Conservation (phyloP, 1,140 invertebrate species). For the Neodiprion fabricii region DNA sequence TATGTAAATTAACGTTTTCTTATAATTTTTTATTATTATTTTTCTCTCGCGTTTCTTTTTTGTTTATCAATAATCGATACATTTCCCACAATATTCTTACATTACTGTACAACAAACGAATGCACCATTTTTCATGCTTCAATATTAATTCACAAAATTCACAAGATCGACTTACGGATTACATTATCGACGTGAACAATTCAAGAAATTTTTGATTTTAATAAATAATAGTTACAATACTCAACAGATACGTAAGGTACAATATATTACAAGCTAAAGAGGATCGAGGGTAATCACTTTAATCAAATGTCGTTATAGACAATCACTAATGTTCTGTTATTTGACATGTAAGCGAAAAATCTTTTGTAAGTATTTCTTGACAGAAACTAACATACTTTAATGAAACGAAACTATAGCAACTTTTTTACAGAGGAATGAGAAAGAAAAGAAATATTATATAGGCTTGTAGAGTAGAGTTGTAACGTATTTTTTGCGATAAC, state of each 20-base stretch:
- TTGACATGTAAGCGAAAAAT: constrained; percentile 1
- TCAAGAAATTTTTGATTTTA: constrained; percentile 36
- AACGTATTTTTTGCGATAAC: constrained; percentile 99
- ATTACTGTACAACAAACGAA: background rate
- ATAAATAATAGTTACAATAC: constrained; percentile 54
- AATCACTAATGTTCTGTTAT: background rate
- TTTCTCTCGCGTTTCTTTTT: background rate
- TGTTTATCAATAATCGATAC: background rate
- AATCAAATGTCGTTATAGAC: constrained; percentile 18
- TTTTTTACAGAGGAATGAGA: constrained; percentile 15
- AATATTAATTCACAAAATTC: background rate
- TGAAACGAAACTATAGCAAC: constrained; percentile 8
- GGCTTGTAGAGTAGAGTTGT: constrained; percentile 99
- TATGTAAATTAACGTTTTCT: background rate
- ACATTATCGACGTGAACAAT: background rate
- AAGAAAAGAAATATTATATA: constrained; percentile 69
- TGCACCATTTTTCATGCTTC: background rate
- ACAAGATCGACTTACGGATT: background rate
- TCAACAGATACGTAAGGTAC: constrained; percentile 44
- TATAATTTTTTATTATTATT: no score
- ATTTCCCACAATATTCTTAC: background rate
- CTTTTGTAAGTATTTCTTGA: constrained; percentile 22
- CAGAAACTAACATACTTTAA: constrained; percentile 24
- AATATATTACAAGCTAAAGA: constrained; percentile 23
- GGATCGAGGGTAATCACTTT: background rate